Evolutionary conservation across 2,113 vertebrate genomes (phyloP), one percentile per base, ranked within the genome.

Genomic region (Aleadryas rufinucha): DNA sequence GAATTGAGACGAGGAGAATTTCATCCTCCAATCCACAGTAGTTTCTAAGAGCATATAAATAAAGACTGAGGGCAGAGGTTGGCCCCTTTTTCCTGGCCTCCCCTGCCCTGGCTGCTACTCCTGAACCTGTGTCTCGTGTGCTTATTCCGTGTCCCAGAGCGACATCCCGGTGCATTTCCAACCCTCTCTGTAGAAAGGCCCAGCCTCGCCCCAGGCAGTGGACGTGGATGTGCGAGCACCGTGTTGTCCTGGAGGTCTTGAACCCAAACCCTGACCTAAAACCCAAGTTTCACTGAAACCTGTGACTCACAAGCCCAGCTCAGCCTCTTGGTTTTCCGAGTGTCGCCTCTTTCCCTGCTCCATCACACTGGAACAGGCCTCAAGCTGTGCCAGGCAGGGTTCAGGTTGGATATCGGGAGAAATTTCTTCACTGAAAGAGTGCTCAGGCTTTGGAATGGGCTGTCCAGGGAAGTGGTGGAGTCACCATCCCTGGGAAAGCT

Each of bases 241-340:
- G 0, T 9, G 14, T 8, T 11, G 26, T 5, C 27, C 54, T 17
- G 44, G 5, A 86, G 41, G 5, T 30, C 41, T 26, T 30, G 35
- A 59, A 45, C 35, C 6, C 33, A 83, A 70, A 79, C 26, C 49
- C 21, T 64, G 75, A 33, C 11, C 47, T 31, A 26, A 68, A 68
- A 37, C 14, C 37, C 17, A 52, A 59, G 8, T 61, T 39, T 28
- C 31, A 21, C 23, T 27, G 53, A 33, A 56, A 64, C 10, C 49
- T 20, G 11, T 16, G 65, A 6, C 68, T 35, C 28, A 3, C 3
- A 54, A 63, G 2, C 35, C 15, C 77, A 12, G 4, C 8, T 41
- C 23, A 11, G 28, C 37, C 17, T 49, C 54, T 50, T 1, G 2
- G 11, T 18, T 89, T 74, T 57, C 12, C 28, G 21, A 13, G 20